Conservation (phyloP, 1,140 invertebrate genomes). For the Musca vetustissima region DNA sequence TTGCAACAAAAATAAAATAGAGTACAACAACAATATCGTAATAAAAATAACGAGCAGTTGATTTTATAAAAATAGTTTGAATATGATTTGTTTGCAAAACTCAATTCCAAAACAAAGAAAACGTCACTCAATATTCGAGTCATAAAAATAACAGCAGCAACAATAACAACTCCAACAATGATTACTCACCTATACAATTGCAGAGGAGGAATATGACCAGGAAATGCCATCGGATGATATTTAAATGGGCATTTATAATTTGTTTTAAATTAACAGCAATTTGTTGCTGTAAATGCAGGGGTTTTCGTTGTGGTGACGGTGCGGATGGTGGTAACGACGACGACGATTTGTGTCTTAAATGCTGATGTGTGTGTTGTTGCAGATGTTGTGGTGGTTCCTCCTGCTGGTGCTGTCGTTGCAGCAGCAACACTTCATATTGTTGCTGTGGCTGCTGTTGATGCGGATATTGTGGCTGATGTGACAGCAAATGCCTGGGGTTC, state of each 20-base stretch:
- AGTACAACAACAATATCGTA: too few relatives aligned
- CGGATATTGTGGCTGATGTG: neutral
- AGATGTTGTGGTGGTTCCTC: constrained; percentile 19
- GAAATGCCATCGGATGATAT: constrained; percentile 36
- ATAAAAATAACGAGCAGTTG: neutral
- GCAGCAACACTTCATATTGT: too few relatives aligned
- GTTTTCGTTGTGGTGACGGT: neutral
- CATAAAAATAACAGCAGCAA: too few relatives aligned
- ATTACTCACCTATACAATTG: constrained; percentile 51
- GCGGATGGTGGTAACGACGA: neutral
- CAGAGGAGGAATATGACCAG: constrained; percentile 37
- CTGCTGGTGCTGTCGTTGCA: neutral
- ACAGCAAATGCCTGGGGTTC: too few relatives aligned
- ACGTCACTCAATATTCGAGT: too few relatives aligned
- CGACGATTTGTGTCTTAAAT: constrained; percentile 3
- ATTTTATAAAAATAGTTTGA: too few relatives aligned
- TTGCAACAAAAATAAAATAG: too few relatives aligned
- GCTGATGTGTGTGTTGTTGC: constrained; percentile 27
- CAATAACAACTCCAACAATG: neutral
- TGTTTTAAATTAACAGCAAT: constrained; percentile 10
- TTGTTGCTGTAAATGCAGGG: neutral
- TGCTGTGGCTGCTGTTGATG: neutral
- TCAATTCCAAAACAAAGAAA: too few relatives aligned
- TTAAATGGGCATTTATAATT: neutral
- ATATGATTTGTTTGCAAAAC: too few relatives aligned